phyloP scores from a whole-genome alignment of 2,113 vertebrate species.

The Neodontobutis hainanensis region DNA sequence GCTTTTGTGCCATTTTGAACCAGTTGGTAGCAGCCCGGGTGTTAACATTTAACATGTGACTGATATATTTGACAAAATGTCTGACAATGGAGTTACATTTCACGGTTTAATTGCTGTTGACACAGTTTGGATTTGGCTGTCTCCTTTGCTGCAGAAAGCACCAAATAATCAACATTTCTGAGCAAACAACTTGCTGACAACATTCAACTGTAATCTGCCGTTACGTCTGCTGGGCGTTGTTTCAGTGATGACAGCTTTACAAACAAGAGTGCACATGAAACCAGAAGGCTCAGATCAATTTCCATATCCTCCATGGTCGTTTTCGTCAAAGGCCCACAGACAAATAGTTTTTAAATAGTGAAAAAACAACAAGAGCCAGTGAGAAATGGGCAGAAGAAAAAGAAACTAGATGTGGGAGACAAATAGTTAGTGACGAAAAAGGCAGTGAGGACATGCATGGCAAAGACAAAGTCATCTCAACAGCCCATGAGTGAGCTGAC shows the following conservation, averaged over 20 bases:
- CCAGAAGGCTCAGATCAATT: conserved; percentile 50
- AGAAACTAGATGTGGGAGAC: background rate
- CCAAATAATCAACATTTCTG: conserved; percentile 53
- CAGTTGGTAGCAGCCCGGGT: background rate
- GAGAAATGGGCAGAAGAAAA: background rate
- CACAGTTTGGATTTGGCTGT: conserved; percentile 53
- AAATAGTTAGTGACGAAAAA: conserved; percentile 58
- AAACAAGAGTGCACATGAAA: conserved; percentile 53
- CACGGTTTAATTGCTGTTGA: conserved; percentile 57
- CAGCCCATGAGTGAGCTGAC: conserved; percentile 51
- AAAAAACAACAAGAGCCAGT: background rate
- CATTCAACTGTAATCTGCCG: conserved; percentile 56
- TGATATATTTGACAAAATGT: conserved; percentile 41
- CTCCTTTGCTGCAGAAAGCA: conserved; percentile 24
- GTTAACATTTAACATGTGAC: conserved; percentile 8
- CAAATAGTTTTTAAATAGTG: background rate
- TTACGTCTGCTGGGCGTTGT: conserved; percentile 42
- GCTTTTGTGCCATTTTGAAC: conserved; percentile 37
- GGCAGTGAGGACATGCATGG: conserved; percentile 47
- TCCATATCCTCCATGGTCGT: conserved; percentile 22
- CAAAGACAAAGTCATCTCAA: conserved; percentile 47
- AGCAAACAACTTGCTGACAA: conserved; percentile 63
- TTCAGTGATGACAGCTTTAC: conserved; percentile 62
- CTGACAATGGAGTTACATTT: conserved; percentile 30
- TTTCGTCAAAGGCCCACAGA: background rate